Percentiles rank a stretch among this genome's conserved stretches.
Evolutionary conservation across 2,888 invertebrate species (phyloP).

Genomic region (Nomada flava): DNA sequence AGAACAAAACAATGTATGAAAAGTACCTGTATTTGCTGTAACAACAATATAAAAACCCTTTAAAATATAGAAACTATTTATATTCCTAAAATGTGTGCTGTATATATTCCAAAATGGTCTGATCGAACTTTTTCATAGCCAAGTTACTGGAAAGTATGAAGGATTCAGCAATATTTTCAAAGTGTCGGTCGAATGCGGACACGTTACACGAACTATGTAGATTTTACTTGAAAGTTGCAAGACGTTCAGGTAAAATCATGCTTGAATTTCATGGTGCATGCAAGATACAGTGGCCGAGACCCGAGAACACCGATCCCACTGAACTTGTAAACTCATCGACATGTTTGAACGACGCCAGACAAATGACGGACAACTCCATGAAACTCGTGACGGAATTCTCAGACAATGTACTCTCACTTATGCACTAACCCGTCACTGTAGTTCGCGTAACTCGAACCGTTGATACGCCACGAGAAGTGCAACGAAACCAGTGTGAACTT

Average conservation of each 20-base stretch:
- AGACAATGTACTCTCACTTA: neutral
- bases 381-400: constrained; percentile 11
- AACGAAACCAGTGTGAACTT: neutral
- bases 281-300: neutral
- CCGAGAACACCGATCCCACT: neutral
- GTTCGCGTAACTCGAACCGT: neutral
- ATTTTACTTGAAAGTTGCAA: neutral
- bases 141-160: too few relatives aligned
- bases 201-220: neutral
- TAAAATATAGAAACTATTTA: too few relatives aligned
- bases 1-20: neutral
- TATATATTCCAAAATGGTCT: too few relatives aligned
- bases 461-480: neutral
- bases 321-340: constrained; percentile 16
- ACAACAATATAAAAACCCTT: too few relatives aligned
- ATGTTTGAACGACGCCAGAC: constrained; percentile 12
- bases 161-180: neutral
- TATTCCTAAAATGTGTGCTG: too few relatives aligned
- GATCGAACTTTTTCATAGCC: neutral
- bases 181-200: neutral
- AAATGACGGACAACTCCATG: neutral
- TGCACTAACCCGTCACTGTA: neutral
- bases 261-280: neutral
- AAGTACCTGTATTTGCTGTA: neutral
- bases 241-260: neutral